phyloP scores from a whole-genome alignment of 2,888 invertebrate genomes.

The Argyra leucocephala region DNA sequence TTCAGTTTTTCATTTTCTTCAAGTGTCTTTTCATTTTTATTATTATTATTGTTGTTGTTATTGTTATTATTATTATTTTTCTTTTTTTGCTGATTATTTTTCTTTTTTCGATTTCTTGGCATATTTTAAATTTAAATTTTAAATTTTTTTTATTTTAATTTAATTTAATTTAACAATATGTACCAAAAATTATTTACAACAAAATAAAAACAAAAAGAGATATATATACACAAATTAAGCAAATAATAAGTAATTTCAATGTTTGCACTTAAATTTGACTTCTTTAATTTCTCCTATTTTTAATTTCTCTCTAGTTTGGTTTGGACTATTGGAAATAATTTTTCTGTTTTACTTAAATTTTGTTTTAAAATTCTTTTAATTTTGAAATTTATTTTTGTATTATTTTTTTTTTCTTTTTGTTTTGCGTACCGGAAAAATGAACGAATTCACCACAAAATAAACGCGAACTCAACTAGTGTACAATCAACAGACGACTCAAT shows the following conservation, averaged over 20 bases:
- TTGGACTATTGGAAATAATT: too few relatives aligned
- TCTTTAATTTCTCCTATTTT: too few relatives aligned
- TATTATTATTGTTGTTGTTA: constrained; percentile 27
- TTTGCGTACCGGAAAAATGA: constrained; percentile 6
- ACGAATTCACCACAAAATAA: constrained; percentile 1
- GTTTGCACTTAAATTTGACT: too few relatives aligned
- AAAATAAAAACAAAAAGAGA: too few relatives aligned
- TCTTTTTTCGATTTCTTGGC: constrained; percentile 37
- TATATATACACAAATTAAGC: neutral
- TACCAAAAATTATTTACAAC: neutral
- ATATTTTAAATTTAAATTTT: constrained; percentile 27
- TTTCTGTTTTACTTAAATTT: too few relatives aligned
- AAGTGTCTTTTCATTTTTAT: constrained; percentile 22
- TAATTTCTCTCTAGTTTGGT: too few relatives aligned
- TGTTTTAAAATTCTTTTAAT: too few relatives aligned
- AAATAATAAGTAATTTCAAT: neutral
- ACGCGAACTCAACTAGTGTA: constrained; percentile 3
- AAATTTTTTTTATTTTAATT: neutral
- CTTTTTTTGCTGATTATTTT: constrained; percentile 34
- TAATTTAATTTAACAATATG: neutral
- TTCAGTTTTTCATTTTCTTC: neutral
- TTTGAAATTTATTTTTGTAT: too few relatives aligned
- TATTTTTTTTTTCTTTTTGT: neutral
- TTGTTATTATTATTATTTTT: constrained; percentile 33
- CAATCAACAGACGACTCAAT: constrained; percentile 3